These are phyloP conservation scores for Philereme transversata DNA, from an alignment of 2,888 invertebrate genomes.

Conservation along the genomic window DNA sequence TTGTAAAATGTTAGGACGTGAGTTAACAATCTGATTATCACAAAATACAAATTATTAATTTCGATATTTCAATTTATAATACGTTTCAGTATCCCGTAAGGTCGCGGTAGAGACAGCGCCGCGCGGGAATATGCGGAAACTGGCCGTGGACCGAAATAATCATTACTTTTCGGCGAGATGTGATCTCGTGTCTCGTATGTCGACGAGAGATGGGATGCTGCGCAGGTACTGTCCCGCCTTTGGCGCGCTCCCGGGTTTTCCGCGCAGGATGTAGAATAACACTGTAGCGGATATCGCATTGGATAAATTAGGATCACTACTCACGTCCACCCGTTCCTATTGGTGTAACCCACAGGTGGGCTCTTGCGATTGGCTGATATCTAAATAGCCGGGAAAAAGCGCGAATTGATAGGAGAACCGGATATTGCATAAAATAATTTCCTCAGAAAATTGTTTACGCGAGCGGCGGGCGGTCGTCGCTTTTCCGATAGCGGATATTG, in stretches of 20 bases:
- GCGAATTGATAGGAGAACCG: conserved; percentile 64
- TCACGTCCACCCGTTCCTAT: conserved; percentile 57
- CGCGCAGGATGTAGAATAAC: conserved; percentile 70
- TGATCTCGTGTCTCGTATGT: conserved; percentile 64
- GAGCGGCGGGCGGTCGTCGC: conserved; percentile 60
- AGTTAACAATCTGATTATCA: conserved; percentile 33
- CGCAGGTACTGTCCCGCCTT: conserved; percentile 68
- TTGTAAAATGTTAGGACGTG: conserved; percentile 24
- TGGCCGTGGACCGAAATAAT: conserved; percentile 82
- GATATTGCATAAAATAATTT: conserved; percentile 76
- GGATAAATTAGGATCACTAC: conserved; percentile 63
- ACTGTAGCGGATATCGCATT: conserved; percentile 69
- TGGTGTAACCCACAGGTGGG: conserved; percentile 50
- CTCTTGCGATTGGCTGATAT: conserved; percentile 53
- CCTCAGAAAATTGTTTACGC: conserved; percentile 79
- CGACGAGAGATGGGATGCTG: conserved; percentile 69
- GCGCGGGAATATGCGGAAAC: conserved; percentile 75
- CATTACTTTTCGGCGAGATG: conserved; percentile 83
- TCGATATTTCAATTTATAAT: conserved; percentile 69
- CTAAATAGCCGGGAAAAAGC: conserved; percentile 64
- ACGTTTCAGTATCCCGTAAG: conserved; percentile 70
- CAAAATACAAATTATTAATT: conserved; percentile 44
- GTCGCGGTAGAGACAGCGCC: conserved; percentile 68
- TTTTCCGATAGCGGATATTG: conserved; percentile 69
- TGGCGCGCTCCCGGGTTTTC: conserved; percentile 76